Evolutionary conservation across 2,888 invertebrate genomes (phyloP), one percentile per base, ranked within the genome.

Genomic region (Aporophyla lueneburgensis): DNA sequence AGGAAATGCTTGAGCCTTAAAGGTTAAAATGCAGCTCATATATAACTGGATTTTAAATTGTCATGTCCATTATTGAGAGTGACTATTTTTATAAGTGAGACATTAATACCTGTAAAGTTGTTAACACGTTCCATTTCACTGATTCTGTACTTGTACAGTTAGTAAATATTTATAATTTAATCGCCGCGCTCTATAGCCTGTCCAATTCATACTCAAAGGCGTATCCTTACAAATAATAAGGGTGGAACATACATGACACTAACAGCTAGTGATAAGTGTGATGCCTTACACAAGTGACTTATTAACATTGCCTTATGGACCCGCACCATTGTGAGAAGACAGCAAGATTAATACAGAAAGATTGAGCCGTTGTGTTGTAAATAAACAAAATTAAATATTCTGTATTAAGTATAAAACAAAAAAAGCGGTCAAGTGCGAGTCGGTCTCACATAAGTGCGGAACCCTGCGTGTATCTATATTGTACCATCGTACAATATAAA

Each of bases 221-320:
- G 5, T 40, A 40, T 14, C 6, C 21, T 49, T 33, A 9, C 4
- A 14, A 56, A 46, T 56, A 24, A 46, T 59, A 46, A 62, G 46
- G 63, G 54, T 46, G 2, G 33, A 69, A 61, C 46, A 68, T 51
- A 53, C 49, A 67, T 78, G 54, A 69, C 14, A 24, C 61, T 62
- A 40, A 63, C 16, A 65, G 9, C 14, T 19, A 43, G 5, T 24
- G 16, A 62, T 21, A 51, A 59, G 27, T 43, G 56, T 73, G 67
- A 80, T 46, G 14, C 66, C 43, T 67, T 27, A 49, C 19, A 72
- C 27, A 67, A 71, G 61, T 80, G 59, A 62, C 16, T 24, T 62
- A 78, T 84, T 83, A 71, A 24, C 76, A 83, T 76, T 24, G 63
- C 16, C 12, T 65, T 84, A 65, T 68, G 77, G 76, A 9, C 33